These are phyloP conservation scores for Sebastes cheni DNA, from an alignment of 2,797 vertebrate genomes.

Conservation along the genomic window DNA sequence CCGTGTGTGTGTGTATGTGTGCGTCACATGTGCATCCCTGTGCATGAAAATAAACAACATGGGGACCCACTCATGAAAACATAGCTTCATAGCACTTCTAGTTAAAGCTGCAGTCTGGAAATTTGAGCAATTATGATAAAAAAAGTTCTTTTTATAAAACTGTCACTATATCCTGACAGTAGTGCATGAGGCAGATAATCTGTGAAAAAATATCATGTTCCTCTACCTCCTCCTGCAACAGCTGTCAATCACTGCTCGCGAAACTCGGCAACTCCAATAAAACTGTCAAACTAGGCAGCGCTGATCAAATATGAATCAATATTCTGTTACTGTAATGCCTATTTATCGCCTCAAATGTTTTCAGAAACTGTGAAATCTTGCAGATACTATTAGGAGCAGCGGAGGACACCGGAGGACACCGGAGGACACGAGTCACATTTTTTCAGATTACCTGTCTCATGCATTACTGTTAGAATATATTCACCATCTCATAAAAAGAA, in stretches of 20 bases:
- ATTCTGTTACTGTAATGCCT: not conserved
- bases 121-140: not conserved
- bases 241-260: too few species aligned
- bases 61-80: not conserved
- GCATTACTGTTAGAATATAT: too few species aligned
- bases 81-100: not conserved
- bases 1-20: not conserved
- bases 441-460: too few species aligned
- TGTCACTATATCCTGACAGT: not conserved
- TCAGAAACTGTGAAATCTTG: not conserved
- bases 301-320: not conserved
- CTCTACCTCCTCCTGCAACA: not conserved
- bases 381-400: too few species aligned
- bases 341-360: not conserved
- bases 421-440: too few species aligned
- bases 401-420: too few species aligned
- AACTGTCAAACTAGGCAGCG: not conserved
- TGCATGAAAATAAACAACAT: not conserved
- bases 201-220: not conserved
- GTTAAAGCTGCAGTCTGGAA: not conserved
- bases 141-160: not conserved
- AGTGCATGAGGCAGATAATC: not conserved
- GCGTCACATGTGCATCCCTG: not conserved
- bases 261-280: not conserved
- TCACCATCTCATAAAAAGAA: too few species aligned